Evolutionary conservation across 1,140 invertebrate genomes (phyloP), one percentile per base, ranked within the genome.

Genomic region (Ostrea edulis): DNA sequence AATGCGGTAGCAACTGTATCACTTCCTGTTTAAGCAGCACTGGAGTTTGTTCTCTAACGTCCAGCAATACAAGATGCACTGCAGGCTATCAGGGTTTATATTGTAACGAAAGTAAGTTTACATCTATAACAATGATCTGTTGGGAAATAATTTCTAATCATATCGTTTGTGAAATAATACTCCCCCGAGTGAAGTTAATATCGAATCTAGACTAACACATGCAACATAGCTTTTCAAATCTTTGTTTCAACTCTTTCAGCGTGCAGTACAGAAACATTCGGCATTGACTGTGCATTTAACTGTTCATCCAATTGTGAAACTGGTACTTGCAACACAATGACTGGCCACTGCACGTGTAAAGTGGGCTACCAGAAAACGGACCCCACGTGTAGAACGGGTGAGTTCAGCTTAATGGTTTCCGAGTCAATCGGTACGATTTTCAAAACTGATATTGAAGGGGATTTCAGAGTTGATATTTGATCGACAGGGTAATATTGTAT

Each of bases 341-440:
- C 62, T n/a, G 84, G 84, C 0, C 58, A 62, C 62, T 85, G 84
- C 25, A 85, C 84, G 35, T 85, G 84, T 44, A 68, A 55, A 35
- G 14, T 35, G 11, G 84, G 84, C 35, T 85, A 68, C 54, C 52
- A 14, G 9, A 51, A 68, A 68, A 55, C 22, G 9, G 51, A 68
- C 25, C 68, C 68, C 35, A 14, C 35, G 68, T 85, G 84, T 53
- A 53, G 35, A 68, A 85, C 29, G 11, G 84, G 84, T 85, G n/a
- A 17, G 22, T 44, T 62, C 55, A 44, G 5, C 35, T 2, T 44
- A 1, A 44, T 5, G 35, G 35, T 44, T 44, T 44, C 35, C 35
- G 5, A 44, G 35, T 44, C 1, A 44, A 2, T 44, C 35, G 5
- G 35, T 44, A 5, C 35, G 35, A 1, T 44, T 44, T 44, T 44